phyloP scores from a whole-genome alignment of 2,888 invertebrate genomes.

The Perithous albicinctus region DNA sequence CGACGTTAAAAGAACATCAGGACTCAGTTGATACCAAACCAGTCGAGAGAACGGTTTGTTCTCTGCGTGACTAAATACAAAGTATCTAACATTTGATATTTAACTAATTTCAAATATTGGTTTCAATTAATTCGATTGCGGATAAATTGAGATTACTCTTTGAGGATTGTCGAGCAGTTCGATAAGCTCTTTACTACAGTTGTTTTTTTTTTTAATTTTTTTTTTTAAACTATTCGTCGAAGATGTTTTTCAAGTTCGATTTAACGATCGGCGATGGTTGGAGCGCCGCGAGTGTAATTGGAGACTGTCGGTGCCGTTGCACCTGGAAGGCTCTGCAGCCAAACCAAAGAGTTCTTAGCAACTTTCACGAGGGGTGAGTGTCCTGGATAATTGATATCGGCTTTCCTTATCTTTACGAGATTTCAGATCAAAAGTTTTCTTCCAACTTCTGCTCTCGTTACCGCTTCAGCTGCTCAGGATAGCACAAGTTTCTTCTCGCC shows the following conservation, averaged over 20 bases:
- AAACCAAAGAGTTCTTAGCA: slow-evolving; percentile 48
- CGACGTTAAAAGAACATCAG: slow-evolving; percentile 4
- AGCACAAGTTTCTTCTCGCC: neutral
- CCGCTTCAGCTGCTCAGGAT: slow-evolving; percentile 36
- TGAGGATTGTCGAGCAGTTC: neutral
- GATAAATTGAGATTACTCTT: neutral
- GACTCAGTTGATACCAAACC: slow-evolving; percentile 57
- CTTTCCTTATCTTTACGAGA: slow-evolving; percentile 52
- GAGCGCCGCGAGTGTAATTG: slow-evolving; percentile 62
- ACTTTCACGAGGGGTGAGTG: slow-evolving; percentile 49
- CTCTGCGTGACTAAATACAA: neutral
- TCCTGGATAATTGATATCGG: slow-evolving; percentile 62
- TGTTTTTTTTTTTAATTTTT: neutral
- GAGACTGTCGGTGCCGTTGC: slow-evolving; percentile 58
- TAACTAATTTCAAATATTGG: neutral
- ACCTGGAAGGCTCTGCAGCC: slow-evolving; percentile 46
- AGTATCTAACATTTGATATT: neutral
- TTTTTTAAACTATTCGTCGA: neutral
- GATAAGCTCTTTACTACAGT: neutral
- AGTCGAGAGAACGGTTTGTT: slow-evolving; percentile 53
- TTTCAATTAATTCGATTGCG: neutral
- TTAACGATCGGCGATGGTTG: slow-evolving; percentile 48
- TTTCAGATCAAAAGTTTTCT: slow-evolving; percentile 30
- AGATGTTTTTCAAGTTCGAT: slow-evolving; percentile 57
- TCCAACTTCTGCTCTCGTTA: slow-evolving; percentile 16